phyloP scores from a whole-genome alignment of 2,797 vertebrate species.

The Melanotaenia nigrans region DNA sequence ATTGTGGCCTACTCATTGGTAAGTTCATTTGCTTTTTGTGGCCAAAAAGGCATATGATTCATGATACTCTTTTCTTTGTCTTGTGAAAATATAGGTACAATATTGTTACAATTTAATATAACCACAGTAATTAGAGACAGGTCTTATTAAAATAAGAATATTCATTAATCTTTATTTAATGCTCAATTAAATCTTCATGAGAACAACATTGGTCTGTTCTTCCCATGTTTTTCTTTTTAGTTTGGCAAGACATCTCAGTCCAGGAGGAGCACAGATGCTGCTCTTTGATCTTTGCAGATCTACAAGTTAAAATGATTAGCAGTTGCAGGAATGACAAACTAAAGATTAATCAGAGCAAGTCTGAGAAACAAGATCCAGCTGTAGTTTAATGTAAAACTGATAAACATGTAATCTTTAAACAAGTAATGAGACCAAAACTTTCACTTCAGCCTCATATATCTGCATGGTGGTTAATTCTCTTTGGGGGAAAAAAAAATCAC shows the following conservation, averaged over 20 bases:
- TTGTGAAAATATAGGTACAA: slow-evolving; percentile 32
- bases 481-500: not conserved
- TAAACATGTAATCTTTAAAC: slow-evolving; percentile 23
- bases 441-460: slow-evolving; percentile 1
- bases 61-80: slow-evolving; percentile 16
- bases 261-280: slow-evolving; percentile 11
- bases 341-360: slow-evolving; percentile 11
- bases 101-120: slow-evolving; percentile 53
- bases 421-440: slow-evolving; percentile 13
- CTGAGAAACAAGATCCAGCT: slow-evolving; percentile 7
- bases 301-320: slow-evolving; percentile 16
- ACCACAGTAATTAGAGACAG: slow-evolving; percentile 41
- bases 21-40: slow-evolving; percentile 32
- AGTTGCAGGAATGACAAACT: slow-evolving; percentile 17
- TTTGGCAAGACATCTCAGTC: slow-evolving; percentile 15
- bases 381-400: slow-evolving; percentile 16
- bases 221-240: not conserved
- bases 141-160: slow-evolving; percentile 26
- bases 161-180: slow-evolving; percentile 57
- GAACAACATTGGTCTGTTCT: slow-evolving; percentile 38
- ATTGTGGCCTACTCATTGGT: not conserved
- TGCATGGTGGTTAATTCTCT: not conserved
- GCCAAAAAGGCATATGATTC: slow-evolving; percentile 33
- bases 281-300: not conserved
- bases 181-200: slow-evolving; percentile 56